Evolutionary conservation across 2,888 invertebrate genomes (phyloP), one percentile per base, ranked within the genome.

Genomic region (Prionchulus punctatus): DNA sequence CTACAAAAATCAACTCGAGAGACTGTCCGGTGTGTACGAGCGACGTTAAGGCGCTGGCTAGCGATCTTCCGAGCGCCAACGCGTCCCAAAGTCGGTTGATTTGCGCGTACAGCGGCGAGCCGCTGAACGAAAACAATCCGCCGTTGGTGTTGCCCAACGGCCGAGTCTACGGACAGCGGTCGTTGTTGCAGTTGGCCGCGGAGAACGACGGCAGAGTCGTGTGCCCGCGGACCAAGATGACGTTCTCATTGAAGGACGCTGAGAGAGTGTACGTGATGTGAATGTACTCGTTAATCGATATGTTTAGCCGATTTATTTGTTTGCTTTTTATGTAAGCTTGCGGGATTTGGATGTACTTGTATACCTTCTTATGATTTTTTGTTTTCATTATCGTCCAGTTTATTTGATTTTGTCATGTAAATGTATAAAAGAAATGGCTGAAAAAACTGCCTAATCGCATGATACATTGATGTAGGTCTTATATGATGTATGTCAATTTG

Each of bases 81-180:
- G 90, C 90, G 74, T 86, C 89, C 54, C 94, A 94, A 75, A 92
- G 92, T 61, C 81, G 90, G 55, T 81, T 94, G 55, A 86, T 94
- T 67, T 98, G 96, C 74, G 78, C 81, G 69, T 83, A 94, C 65
- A 86, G 87, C 59, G 87, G 89, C 30, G 79, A 84, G 65, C 85
- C 90, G 51, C 79, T 98, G 67, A 92, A 98, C 76, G 94, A 96
- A 72, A 86, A 96, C 75, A 94, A 96, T 77, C 89, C 88, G 65
- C 94, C 94, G 15, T 86, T 96, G 84, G 90, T 92, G 83, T 79
- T 99, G 75, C 98, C 98, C 60, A 96, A 96, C 76, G 96, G 96
- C 56, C 7, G 27, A 48, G 23, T 30, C 1, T 66, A 66, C 57
- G 68, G 68, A 15, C 58, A 62, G 1, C 72, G 88, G 86, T 87